These are phyloP conservation scores for Apis mellifera DNA, from an alignment of 1,140 invertebrate species.

Conservation along the genomic window DNA sequence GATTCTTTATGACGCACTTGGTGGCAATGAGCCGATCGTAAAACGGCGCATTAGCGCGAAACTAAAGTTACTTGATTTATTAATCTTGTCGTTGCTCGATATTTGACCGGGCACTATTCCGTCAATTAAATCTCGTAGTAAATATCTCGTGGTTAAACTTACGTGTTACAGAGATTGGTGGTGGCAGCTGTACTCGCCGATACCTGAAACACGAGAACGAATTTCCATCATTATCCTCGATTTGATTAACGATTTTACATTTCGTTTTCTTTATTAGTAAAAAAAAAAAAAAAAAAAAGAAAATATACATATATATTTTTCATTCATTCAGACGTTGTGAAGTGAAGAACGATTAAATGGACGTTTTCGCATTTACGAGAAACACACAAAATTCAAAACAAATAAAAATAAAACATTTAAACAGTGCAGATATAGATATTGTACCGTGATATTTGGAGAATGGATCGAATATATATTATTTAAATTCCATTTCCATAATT, in stretches of 20 bases:
- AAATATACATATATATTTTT: no score
- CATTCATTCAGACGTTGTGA: no score
- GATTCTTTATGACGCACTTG: slow-evolving; percentile 51
- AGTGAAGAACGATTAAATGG: no score
- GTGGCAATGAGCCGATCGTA: slow-evolving; percentile 60
- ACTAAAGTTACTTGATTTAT: slow-evolving; percentile 50
- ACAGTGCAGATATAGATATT: no score
- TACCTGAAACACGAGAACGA: slow-evolving; percentile 56
- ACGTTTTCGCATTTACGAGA: no score
- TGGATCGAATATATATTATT: no score
- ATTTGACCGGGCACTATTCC: neutral
- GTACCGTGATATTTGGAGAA: no score
- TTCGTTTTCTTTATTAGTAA: neutral
- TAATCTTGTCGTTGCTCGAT: slow-evolving; percentile 30
- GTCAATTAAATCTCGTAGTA: neutral
- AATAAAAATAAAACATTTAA: no score
- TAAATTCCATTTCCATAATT: no score
- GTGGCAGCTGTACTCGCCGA: slow-evolving; percentile 21
- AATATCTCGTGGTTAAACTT: neutral
- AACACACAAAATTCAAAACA: no score
- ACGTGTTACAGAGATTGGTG: neutral
- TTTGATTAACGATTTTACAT: neutral
- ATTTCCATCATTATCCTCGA: neutral
- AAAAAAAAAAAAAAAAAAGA: no score
- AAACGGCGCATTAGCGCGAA: slow-evolving; percentile 54